Conservation (phyloP, 2,113 vertebrate genomes). For the Arenaria interpres region DNA sequence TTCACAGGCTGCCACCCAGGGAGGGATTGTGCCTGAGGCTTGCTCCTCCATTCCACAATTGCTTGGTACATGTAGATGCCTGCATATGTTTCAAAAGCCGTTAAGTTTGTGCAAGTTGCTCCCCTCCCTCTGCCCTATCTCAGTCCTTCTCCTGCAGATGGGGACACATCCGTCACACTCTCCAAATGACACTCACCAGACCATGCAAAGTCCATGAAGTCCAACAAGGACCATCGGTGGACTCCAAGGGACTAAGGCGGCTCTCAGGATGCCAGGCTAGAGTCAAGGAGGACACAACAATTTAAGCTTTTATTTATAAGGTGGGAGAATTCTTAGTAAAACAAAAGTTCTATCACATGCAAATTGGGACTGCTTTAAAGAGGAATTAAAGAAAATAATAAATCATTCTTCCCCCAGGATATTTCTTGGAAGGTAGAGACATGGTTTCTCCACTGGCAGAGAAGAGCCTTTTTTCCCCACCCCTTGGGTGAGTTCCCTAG, state of each 20-base stretch:
- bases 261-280: neutral
- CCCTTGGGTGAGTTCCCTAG: neutral
- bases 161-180: neutral
- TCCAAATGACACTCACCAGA: neutral
- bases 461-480: neutral
- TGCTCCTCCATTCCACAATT: neutral
- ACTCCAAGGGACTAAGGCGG: neutral
- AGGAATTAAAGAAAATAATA: neutral
- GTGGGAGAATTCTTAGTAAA: neutral
- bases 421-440: neutral
- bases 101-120: neutral
- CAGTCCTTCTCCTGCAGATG: neutral
- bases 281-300: neutral
- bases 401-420: neutral
- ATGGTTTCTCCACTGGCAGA: neutral
- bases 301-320: neutral
- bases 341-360: neutral
- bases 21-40: neutral
- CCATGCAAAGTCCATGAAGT: neutral
- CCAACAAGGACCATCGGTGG: neutral
- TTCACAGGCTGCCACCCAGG: neutral
- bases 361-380: neutral
- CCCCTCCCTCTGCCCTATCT: neutral
- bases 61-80: neutral
- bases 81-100: neutral